Evolutionary conservation across 1,140 invertebrate genomes (phyloP), one percentile per base, ranked within the genome.

Genomic region (Caenorhabditis brenneri): DNA sequence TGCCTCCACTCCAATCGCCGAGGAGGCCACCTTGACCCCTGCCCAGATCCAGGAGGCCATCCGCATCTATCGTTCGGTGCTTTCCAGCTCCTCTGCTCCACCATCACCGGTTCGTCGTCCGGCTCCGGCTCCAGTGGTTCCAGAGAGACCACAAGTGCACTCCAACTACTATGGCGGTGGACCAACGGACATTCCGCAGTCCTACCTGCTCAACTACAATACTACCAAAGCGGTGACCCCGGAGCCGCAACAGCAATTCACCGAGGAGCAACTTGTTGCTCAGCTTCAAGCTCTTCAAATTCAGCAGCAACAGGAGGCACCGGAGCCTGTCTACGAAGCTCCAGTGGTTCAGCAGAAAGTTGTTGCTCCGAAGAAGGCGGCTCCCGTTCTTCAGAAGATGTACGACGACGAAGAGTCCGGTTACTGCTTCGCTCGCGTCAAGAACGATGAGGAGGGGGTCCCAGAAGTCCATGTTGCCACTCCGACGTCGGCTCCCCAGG

Each of bases 11-110:
- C 65, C 65, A 12, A 74, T 74, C 10, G 65, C 65, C n/a, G 65
- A 74, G 65, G 65, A 74, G 22, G 36, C 65, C n/a, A n/a, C n/a
- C 0, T 12, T 74, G 36, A 74, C 65, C 6, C 65, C 65, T 22
- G 65, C 65, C 27, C 65, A 74, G 33, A 74, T 74, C 22, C 65
- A 42, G 36, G 65, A 74, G 10, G 65, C 65, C 36, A 74, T 74
- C n/a, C 65, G 65, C 24, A 39, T 74, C 36, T 74, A 74, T 12
- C 65, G 65, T 74, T 42, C 33, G n/a, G n/a, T n/a, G 65, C 46
- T 1, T n/a, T 74, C 36, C 36, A 24, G 10, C 27, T 65, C n/a
- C n/a, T 12, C 58, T 15, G 65, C 65, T 42, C 65, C 65, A 22
- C 10, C 65, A 0, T 74, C 65, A 24, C 65, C 65, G 15, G 36